Percentiles rank a stretch among this genome's conserved stretches.
Evolutionary conservation across 2,797 vertebrate species (phyloP).

Genomic region (Cossypha dichroa): DNA sequence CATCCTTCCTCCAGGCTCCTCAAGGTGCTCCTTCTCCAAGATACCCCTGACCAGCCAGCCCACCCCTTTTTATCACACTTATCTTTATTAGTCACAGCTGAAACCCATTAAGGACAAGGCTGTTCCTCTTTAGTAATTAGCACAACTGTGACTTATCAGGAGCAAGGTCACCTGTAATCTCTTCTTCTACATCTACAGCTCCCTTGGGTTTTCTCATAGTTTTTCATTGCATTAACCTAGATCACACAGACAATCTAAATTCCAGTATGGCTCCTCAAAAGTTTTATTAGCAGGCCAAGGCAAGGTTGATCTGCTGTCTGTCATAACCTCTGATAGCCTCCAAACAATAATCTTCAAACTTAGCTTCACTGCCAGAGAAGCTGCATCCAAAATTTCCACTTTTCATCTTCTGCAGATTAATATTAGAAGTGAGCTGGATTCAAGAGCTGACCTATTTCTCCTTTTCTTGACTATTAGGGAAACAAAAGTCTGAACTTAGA

Average conservation of each 20-base stretch:
- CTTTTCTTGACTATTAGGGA: not conserved
- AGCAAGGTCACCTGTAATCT: too few relatives aligned
- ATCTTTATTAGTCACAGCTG: too few relatives aligned
- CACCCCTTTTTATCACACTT: too few relatives aligned
- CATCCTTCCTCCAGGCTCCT: too few relatives aligned
- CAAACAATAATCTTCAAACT: not conserved
- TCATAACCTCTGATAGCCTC: not conserved
- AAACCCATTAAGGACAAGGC: too few relatives aligned
- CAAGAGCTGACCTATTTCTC: not conserved
- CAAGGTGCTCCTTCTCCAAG: too few relatives aligned
- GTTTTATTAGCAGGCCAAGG: not conserved
- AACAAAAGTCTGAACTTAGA: not conserved
- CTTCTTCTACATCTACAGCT: too few relatives aligned
- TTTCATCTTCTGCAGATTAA: not conserved
- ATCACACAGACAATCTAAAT: not conserved
- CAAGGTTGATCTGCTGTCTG: not conserved
- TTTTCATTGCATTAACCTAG: not conserved
- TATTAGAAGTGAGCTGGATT: not conserved
- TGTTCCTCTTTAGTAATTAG: too few relatives aligned
- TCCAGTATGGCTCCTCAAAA: not conserved
- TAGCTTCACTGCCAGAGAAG: not conserved
- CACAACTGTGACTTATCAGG: too few relatives aligned
- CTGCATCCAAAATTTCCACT: not conserved
- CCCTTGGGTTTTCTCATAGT: not conserved
- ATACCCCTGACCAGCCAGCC: too few relatives aligned